These are phyloP conservation scores for Elephas maximus DNA, from an alignment of 2,113 vertebrate species.

Conservation along the genomic window DNA sequence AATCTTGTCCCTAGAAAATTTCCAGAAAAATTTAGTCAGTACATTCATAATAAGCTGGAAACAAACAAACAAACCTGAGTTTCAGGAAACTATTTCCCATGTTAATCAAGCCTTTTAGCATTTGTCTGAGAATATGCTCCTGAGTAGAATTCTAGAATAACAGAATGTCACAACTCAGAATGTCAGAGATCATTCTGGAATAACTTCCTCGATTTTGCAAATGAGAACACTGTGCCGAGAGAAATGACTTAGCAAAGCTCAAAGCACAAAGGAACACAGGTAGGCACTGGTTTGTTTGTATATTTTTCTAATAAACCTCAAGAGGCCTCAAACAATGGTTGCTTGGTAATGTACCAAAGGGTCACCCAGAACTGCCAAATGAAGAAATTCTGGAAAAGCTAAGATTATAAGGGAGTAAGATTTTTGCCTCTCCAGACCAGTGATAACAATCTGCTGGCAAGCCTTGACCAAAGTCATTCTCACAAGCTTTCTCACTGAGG, in stretches of 20 bases:
- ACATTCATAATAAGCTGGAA: background rate
- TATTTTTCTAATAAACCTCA: background rate
- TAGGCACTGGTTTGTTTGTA: background rate
- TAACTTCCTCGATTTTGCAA: background rate
- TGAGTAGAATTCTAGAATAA: background rate
- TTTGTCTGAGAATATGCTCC: background rate
- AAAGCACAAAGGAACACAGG: background rate
- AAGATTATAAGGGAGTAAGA: background rate
- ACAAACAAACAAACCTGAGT: slow-evolving; percentile 8
- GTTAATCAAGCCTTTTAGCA: slow-evolving; percentile 19
- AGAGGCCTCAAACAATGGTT: background rate
- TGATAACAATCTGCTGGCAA: background rate
- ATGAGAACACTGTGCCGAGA: background rate
- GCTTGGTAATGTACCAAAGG: background rate
- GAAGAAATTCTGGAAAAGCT: background rate
- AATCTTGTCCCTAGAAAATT: background rate
- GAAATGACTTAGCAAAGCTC: background rate
- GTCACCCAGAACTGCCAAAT: background rate
- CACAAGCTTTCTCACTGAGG: background rate
- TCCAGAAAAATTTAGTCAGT: background rate
- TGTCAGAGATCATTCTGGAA: background rate
- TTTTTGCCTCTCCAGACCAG: background rate
- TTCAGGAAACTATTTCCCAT: background rate
- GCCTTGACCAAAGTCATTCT: background rate
- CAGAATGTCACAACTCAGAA: background rate